A percentile compares a stretch with the other conserved stretches of the same genome.
Conservation (phyloP, 2,113 vertebrate species). For the Rhea americana region DNA sequence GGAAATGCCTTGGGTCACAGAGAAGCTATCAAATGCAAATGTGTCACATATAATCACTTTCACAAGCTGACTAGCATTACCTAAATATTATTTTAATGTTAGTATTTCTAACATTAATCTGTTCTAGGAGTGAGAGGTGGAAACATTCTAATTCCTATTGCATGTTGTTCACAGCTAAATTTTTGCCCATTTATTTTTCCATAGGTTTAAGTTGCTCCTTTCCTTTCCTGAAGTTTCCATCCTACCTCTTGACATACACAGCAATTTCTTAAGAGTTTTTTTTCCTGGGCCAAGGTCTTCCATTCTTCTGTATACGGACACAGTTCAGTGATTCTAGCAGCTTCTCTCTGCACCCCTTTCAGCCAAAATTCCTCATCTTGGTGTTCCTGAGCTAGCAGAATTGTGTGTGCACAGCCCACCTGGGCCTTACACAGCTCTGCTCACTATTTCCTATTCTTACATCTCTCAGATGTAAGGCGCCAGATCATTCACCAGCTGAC, state of each 20-base stretch:
- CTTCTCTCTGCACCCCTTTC: background rate
- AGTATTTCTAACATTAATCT: background rate
- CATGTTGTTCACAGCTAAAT: background rate
- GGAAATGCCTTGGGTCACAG: background rate
- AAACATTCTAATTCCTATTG: background rate
- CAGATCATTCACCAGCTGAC: background rate
- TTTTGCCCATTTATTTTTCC: background rate
- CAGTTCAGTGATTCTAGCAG: background rate
- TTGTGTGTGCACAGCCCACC: background rate
- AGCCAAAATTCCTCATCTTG: background rate
- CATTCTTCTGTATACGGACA: background rate
- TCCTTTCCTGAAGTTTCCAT: background rate
- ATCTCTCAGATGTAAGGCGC: background rate
- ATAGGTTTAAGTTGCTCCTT: background rate
- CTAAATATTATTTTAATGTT: background rate
- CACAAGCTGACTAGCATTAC: background rate
- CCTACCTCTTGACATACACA: rapidly evolving
- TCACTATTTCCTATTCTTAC: background rate
- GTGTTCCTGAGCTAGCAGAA: background rate
- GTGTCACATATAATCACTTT: background rate
- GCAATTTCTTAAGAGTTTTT: background rate
- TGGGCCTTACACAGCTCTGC: background rate
- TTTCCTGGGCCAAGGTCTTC: background rate
- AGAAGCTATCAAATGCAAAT: background rate
- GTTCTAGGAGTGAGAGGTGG: background rate